Evolutionary conservation across 2,113 vertebrate species (phyloP).

Genomic region (Callospermophilus lateralis): DNA sequence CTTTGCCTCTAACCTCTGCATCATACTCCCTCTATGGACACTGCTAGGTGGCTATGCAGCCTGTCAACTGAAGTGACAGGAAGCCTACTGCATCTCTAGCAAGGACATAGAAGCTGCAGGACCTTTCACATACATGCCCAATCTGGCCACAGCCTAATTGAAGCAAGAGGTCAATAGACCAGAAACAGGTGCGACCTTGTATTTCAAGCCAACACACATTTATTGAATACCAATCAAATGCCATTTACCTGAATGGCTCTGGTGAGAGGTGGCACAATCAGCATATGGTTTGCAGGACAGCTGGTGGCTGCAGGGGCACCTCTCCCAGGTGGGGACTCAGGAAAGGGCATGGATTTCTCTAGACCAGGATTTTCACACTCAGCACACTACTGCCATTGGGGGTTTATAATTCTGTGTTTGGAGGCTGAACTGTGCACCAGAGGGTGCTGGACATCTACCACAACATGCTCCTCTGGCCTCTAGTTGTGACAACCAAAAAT

Average conservation of each 20-base stretch:
- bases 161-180: background rate
- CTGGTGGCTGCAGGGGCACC: background rate
- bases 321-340: background rate
- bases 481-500: background rate
- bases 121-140: background rate
- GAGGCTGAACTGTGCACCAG: background rate
- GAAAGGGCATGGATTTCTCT: background rate
- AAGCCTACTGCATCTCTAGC: background rate
- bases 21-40: too few relatives aligned
- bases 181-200: background rate
- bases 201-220: background rate
- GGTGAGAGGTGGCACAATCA: background rate
- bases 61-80: background rate
- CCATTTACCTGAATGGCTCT: background rate
- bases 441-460: background rate
- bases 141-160: background rate
- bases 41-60: background rate
- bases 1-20: background rate
- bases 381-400: too few relatives aligned
- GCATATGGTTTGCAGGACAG: background rate
- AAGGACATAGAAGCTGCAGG: background rate
- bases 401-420: too few relatives aligned
- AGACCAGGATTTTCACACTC: background rate
- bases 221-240: background rate
- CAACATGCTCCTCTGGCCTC: background rate